Evolutionary conservation across 2,797 vertebrate species (phyloP), one percentile per base, ranked within the genome.

Genomic region (Typhlichthys eigenmanni): DNA sequence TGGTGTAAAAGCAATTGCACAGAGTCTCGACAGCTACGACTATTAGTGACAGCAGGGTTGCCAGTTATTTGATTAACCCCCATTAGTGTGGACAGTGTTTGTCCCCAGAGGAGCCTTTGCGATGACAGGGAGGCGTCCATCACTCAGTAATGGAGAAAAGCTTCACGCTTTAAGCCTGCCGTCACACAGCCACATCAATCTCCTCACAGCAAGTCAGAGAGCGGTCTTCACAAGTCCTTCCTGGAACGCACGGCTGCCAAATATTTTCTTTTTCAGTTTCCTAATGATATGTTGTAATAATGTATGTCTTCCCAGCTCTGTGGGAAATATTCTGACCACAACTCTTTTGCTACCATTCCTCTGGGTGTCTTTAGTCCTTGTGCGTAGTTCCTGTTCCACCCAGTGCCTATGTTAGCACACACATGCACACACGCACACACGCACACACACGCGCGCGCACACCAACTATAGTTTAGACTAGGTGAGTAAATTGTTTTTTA

Each of bases 341-440:
- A 29, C 56, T 55, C 65, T 80, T 58, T 68, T 52, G 80, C 83
- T 86, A 87, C 64, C 79, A 79, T 82, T 92, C 91, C 91, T 87
- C 62, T 76, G 92, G 88, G 90, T 78, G 85, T 90, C 84, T 92
- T 91, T 91, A 91, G 83, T 87, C 83, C 82, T 81, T 69, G 76
- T 75, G 82, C 79, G 47, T 90, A 79, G 71, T 91, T 92, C 90
- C 90, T 92, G 89, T 91, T 87, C 89, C 85, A 87, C 90, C 89
- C 90, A 85, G 75, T 55, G 69, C 69, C 76, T 60, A 69, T 62
- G 71, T 61, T 69, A 62, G 53, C 74, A 72, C 72, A 71, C 78
- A 71, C 74, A 71, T 10, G 60, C 38, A 60, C 55, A 62, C 50
- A 60, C 64, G 54, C 55, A 66, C 38, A 58, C 47, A 61, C 13